A percentile compares a stretch with the other conserved stretches of the same genome.
Evolutionary conservation across 2,797 vertebrate species (phyloP).

Genomic region (Karalla daura): DNA sequence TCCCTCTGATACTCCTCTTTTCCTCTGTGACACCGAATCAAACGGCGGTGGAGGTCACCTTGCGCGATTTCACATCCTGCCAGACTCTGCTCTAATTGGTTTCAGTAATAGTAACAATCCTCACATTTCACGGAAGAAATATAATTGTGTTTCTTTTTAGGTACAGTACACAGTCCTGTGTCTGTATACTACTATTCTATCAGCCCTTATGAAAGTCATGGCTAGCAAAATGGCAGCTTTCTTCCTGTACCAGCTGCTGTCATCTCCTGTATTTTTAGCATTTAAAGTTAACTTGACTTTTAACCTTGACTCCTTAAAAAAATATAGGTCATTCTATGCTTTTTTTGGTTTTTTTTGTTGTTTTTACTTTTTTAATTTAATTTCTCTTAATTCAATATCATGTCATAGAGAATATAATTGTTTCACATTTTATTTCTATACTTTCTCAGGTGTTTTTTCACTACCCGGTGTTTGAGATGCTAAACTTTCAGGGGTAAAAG

Average conservation of each 20-base stretch:
- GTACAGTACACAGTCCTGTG: too few relatives aligned
- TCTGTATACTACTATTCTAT: too few relatives aligned
- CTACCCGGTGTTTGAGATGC: not conserved
- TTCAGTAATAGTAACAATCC: not conserved
- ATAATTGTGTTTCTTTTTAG: too few relatives aligned
- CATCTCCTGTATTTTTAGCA: not conserved
- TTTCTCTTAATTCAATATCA: too few relatives aligned
- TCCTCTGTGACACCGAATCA: conserved; percentile 26
- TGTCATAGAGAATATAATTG: not conserved
- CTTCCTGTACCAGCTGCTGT: too few relatives aligned
- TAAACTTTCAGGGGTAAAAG: not conserved
- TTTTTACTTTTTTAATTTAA: too few relatives aligned
- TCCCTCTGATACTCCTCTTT: conserved; percentile 55
- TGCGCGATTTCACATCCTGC: conserved; percentile 20
- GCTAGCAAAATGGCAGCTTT: too few relatives aligned
- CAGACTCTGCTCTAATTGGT: conserved; percentile 17
- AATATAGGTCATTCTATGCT: not conserved
- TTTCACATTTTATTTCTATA: not conserved
- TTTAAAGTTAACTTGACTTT: not conserved
- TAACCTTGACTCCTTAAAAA: not conserved
- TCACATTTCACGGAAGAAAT: too few relatives aligned
- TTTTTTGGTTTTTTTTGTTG: not conserved
- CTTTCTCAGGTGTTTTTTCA: not conserved
- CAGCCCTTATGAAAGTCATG: too few relatives aligned
- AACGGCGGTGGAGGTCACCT: conserved; percentile 62